Conservation (phyloP, 2,113 vertebrate genomes). For the Phrynosoma platyrhinos region DNA sequence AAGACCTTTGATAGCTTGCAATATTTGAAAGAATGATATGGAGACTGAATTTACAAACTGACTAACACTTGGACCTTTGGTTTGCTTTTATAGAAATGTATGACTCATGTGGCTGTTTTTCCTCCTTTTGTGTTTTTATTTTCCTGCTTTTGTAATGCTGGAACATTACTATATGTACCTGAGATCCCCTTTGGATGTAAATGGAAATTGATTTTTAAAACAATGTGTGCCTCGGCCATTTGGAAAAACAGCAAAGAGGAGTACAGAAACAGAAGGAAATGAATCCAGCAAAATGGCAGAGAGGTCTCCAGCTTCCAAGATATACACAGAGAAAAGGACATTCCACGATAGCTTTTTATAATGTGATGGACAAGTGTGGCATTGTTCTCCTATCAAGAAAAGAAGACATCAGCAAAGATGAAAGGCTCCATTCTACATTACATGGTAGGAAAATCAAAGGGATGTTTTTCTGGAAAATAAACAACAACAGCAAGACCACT, state of each 20-base stretch:
- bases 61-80: too few relatives aligned
- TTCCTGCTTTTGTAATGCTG: too few relatives aligned
- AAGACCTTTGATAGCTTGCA: too few relatives aligned
- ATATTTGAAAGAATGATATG: too few relatives aligned
- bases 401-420: constrained; percentile 36
- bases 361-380: constrained; percentile 21
- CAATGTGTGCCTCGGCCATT: not conserved
- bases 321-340: constrained; percentile 31
- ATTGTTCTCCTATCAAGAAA: constrained; percentile 19
- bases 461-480: not conserved
- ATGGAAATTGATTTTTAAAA: too few relatives aligned
- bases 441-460: not conserved
- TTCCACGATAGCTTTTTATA: constrained; percentile 1
- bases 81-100: too few relatives aligned
- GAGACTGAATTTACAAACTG: too few relatives aligned
- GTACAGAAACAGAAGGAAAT: not conserved
- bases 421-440: not conserved
- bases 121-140: too few relatives aligned
- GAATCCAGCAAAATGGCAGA: rapidly evolving
- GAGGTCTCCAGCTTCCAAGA: constrained; percentile 30
- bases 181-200: too few relatives aligned
- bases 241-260: not conserved
- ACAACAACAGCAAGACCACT: not conserved
- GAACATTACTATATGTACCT: too few relatives aligned
- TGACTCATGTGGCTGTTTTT: too few relatives aligned